Conservation (phyloP, 2,113 vertebrate species). For the Candoia aspera region DNA sequence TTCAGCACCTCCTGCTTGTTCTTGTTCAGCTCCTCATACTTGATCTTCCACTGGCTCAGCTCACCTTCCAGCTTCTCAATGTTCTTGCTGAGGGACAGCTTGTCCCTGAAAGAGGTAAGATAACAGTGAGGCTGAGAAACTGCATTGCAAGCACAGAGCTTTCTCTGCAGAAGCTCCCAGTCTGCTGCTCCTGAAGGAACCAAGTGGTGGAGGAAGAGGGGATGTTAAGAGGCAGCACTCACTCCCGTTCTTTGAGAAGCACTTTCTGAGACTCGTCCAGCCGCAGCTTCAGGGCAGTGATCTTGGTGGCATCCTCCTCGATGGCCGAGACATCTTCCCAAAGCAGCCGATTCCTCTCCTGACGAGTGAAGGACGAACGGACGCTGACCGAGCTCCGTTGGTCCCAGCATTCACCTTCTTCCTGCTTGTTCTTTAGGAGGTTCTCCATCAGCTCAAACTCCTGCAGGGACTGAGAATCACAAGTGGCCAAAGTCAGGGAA, state of each 20-base stretch:
- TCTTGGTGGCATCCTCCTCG: constrained; percentile 88
- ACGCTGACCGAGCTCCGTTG: constrained; percentile 64
- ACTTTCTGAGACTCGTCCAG: constrained; percentile 97
- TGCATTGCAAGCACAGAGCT: rapidly evolving
- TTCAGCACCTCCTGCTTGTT: constrained; percentile 93
- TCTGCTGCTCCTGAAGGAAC: neutral
- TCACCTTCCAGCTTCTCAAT: constrained; percentile 94
- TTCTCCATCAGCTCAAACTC: constrained; percentile 86
- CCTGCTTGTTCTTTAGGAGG: constrained; percentile 77
- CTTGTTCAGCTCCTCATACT: constrained; percentile 94
- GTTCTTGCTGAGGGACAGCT: constrained; percentile 86
- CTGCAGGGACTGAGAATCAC: constrained; percentile 55
- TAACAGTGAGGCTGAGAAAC: neutral
- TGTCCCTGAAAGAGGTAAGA: constrained; percentile 81
- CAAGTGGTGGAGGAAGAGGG: neutral
- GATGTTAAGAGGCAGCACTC: constrained; percentile 62
- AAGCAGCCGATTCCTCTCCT: constrained; percentile 85
- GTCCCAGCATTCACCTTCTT: constrained; percentile 82
- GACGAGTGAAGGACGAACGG: constrained; percentile 77
- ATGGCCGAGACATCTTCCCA: constrained; percentile 83
- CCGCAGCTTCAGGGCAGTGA: constrained; percentile 90
- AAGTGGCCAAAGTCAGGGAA: neutral
- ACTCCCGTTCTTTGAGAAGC: constrained; percentile 88
- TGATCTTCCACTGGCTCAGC: constrained; percentile 94
- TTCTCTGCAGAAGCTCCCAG: neutral